Evolutionary conservation across 2,113 vertebrate genomes (phyloP), one percentile per base, ranked within the genome.

Genomic region (Pseudorhombus dupliciocellatus): DNA sequence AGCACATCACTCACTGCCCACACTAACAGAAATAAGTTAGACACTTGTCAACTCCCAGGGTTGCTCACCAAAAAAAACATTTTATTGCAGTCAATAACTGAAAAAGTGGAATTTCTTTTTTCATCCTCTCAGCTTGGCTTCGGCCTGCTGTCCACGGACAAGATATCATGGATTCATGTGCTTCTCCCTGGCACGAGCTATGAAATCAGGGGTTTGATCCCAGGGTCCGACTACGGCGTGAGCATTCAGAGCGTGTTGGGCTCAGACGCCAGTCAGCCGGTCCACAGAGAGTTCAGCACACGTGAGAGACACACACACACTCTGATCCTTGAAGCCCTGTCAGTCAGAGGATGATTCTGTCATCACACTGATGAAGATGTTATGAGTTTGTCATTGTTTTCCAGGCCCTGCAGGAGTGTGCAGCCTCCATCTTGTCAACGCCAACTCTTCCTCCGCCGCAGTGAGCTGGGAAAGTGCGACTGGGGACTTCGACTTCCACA

Each of bases 201-300:
- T 82, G 89, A 88, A 79, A 89, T 96, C 68, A 93, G 87, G 86
- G 91, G 94, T 75, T 78, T 96, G 84, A 83, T 62, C 7, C 91
- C 95, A 2, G 95, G 94, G 25, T 89, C 87, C 74, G 93, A 95
- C 66, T 97, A 96, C 11, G 9, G 86, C 14, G 89, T 98, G 88
- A 90, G 90, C 40, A 63, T 97, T 80, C 93, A 89, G 78, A 95
- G 93, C 58, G 28, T 94, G 73, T 92, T 91, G 88, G 92, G 90
- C 58, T 81, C 83, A 74, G 93, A 95, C 87, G 77, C 31, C 18
- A 94, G 94, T 63, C 16, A 70, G 50, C 62, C 81, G 44, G 66
- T 92, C 83, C 73, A 88, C 78, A 92, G 81, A 93, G 80, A 84
- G 63, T 87, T 95, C 55, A 88, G 80, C 62, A 94, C 94, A 91